phyloP scores from a whole-genome alignment of 2,113 vertebrate species.

The Ptilorrhoa leucosticta region DNA sequence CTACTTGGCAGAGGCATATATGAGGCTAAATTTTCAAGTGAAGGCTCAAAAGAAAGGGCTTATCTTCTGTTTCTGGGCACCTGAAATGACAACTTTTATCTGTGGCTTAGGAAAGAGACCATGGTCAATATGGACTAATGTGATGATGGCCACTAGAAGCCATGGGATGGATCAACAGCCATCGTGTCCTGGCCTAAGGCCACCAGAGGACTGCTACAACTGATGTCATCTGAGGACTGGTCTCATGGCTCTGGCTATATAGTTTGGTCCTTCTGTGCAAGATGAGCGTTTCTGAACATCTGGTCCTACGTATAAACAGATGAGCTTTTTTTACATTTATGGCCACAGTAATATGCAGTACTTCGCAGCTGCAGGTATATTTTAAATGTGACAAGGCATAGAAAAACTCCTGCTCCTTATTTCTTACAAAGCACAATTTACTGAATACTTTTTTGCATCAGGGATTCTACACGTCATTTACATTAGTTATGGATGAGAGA shows the following conservation, averaged over 20 bases:
- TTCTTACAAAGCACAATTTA: not conserved
- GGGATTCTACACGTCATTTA: not conserved
- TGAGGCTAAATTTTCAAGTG: not conserved
- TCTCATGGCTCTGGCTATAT: not conserved
- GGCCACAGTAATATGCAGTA: no score
- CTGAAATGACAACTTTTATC: not conserved
- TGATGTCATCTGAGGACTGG: not conserved
- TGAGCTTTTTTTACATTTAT: not conserved
- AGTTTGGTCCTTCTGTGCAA: not conserved
- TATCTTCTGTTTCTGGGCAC: not conserved
- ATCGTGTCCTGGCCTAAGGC: not conserved
- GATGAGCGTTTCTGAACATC: not conserved
- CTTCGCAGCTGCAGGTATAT: not conserved
- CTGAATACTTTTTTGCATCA: not conserved
- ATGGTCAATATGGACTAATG: not conserved
- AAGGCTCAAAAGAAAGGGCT: not conserved
- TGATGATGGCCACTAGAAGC: accelerated
- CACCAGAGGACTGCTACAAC: not conserved
- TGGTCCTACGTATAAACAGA: not conserved
- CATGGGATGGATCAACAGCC: accelerated
- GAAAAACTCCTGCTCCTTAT: not conserved
- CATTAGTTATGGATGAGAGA: not conserved
- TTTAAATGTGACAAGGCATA: not conserved
- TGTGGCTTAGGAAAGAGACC: not conserved
- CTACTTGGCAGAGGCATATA: not conserved